Conservation (phyloP, 2,797 vertebrate species). For the Micropoecilia bifurca region DNA sequence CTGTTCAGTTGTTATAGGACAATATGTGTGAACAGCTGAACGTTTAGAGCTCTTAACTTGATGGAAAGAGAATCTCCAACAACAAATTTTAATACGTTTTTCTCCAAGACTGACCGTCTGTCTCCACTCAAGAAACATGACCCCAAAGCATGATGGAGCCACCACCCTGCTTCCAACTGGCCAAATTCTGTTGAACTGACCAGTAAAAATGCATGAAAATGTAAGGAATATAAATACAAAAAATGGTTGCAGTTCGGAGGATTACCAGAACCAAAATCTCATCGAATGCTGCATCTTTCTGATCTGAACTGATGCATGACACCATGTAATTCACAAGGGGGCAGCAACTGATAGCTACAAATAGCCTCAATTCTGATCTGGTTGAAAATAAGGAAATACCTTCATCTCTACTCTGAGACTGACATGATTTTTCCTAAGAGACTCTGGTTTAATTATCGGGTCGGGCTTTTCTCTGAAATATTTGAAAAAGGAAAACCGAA, state of each 20-base stretch:
- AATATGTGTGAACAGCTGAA: neutral
- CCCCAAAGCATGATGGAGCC: neutral
- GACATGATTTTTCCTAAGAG: neutral
- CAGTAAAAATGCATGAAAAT: neutral
- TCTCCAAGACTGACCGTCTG: neutral
- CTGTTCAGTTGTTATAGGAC: too few relatives aligned
- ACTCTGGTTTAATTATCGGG: neutral
- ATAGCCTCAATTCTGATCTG: constrained; percentile 10
- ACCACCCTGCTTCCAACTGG: neutral
- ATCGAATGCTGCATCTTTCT: constrained; percentile 51
- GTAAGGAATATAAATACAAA: neutral
- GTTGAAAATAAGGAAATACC: neutral
- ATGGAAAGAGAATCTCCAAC: neutral
- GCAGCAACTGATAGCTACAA: constrained; percentile 57
- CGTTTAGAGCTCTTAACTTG: neutral
- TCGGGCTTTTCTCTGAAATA: neutral
- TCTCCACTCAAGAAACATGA: neutral
- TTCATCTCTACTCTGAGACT: neutral
- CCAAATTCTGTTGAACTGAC: neutral
- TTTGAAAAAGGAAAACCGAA: neutral
- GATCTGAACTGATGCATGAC: constrained; percentile 43
- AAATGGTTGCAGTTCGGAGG: neutral
- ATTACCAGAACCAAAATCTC: constrained; percentile 4
- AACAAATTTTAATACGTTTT: neutral
- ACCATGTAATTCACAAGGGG: constrained; percentile 62